phyloP scores from a whole-genome alignment of 2,888 invertebrate genomes.

The Thelaira solivaga region DNA sequence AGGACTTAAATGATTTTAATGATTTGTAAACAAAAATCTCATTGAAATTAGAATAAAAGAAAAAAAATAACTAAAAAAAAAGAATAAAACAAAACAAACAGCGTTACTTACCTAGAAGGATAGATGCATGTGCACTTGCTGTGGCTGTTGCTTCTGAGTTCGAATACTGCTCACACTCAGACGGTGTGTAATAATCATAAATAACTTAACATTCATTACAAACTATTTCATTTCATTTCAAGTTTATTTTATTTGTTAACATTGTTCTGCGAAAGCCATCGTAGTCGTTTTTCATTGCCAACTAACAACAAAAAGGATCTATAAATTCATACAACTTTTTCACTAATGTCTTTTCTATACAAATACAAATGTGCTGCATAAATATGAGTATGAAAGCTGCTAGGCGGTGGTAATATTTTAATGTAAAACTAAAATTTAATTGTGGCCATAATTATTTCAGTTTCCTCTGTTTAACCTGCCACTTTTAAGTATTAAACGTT shows the following conservation, averaged over 20 bases:
- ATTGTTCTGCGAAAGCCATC: constrained; percentile 29
- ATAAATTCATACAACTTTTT: constrained; percentile 43
- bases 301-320: constrained; percentile 47
- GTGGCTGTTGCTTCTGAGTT: not conserved
- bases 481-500: not conserved
- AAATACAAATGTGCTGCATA: not conserved
- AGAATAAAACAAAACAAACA: not conserved
- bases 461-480: constrained; percentile 4
- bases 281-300: constrained; percentile 18
- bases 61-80: no score
- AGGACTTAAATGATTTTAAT: constrained; percentile 64
- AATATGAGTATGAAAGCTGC: not conserved
- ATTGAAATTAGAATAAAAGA: constrained; percentile 44
- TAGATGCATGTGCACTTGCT: not conserved
- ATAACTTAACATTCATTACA: constrained; percentile 42
- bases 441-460: constrained; percentile 32
- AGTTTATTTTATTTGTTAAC: constrained; percentile 53
- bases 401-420: constrained; percentile 13
- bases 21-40: constrained; percentile 64
- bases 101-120: not conserved
- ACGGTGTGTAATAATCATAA: constrained; percentile 33
- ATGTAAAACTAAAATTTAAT: constrained; percentile 32
- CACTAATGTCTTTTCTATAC: constrained; percentile 23
- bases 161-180: no score
- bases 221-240: constrained; percentile 35